Base-by-base conservation (phyloP, 2,113 vertebrate genomes). In the Microtus montanus region DNA sequence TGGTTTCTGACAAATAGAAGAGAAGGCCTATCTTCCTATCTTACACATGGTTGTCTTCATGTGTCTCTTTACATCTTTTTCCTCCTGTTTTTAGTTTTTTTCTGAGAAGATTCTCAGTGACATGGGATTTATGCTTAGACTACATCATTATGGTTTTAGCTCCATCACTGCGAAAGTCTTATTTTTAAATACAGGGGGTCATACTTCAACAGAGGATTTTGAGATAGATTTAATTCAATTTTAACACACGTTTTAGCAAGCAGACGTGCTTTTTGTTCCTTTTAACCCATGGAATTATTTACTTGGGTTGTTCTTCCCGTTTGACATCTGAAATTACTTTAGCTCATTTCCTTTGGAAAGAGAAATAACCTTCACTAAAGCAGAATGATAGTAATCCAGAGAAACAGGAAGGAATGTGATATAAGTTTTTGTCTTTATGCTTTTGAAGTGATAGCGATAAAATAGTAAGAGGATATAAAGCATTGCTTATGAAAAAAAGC, bases 311-410 rank as follows among this genome's bases (percentile, higher is more conserved):
- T 71, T 8, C 33, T n/a, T 89, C 78, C 33, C 75, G 54, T 92
- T 87, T 52, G 64, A 95, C 47, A 87, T 91, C 20, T 75, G 13
- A 83, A 52, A 44, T 54, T 77, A 20, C n/a, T 95, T 89, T 38
- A 41, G 70, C 20, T 66, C 12, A 33, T 14, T 30, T 80, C 28
- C 71, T 83, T 77, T 1, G 1, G 64, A 74, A 14, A 91, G 26
- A 66, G 12, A 3, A 82, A 44, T 41, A 83, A 74, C 30, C 0
- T 54, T 54, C 30, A 71, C 30, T 70, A 64, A 66, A 54, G 0
- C 52, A 93, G 38, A 85, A 90, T 63, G 19, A 89, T 20, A 38
- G 33, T 64, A 93, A 87, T 38, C 74, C 20, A 68, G 54, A 84
- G 64, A 70, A 78, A 17, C 22, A 58, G 15, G 47, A 61, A 41